Evolutionary conservation across 1,140 invertebrate species (phyloP).

Genomic region (Nebria ingens): DNA sequence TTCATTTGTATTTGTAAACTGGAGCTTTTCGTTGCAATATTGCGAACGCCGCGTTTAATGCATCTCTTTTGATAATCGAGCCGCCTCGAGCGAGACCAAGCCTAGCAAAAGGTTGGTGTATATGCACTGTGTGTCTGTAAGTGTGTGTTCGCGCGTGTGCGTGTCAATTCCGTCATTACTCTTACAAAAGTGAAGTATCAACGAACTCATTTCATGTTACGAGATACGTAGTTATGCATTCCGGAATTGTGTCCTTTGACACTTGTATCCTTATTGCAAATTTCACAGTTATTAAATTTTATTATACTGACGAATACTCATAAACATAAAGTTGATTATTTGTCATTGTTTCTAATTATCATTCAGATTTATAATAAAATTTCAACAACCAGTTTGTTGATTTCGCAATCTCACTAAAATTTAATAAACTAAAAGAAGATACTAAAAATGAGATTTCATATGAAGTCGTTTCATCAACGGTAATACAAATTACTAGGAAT

Average conservation of each 20-base stretch:
- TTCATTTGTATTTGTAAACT: not conserved
- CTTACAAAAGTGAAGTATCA: not conserved
- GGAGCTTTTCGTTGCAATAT: not conserved
- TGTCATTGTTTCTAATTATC: too few species aligned
- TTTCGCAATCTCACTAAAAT: too few species aligned
- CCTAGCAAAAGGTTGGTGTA: too few species aligned
- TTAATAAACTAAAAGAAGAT: too few species aligned
- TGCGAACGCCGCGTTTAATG: not conserved
- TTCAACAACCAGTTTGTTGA: too few species aligned
- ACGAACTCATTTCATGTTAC: not conserved
- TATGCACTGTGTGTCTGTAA: not conserved
- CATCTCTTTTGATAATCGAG: constrained; percentile 1
- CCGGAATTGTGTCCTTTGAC: not conserved
- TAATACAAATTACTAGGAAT: too few species aligned
- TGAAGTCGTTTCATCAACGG: too few species aligned
- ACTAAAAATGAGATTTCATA: too few species aligned
- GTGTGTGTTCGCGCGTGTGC: not conserved
- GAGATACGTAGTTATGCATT: not conserved
- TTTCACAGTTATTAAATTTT: not conserved
- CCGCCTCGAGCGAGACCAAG: too few species aligned
- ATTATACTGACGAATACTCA: not conserved
- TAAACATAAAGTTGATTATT: not conserved
- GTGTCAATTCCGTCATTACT: constrained; percentile 5
- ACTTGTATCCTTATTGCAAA: not conserved
- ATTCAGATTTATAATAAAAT: too few species aligned